These are phyloP conservation scores for Tineola bisselliella DNA, from an alignment of 2,888 invertebrate genomes.

Conservation along the genomic window DNA sequence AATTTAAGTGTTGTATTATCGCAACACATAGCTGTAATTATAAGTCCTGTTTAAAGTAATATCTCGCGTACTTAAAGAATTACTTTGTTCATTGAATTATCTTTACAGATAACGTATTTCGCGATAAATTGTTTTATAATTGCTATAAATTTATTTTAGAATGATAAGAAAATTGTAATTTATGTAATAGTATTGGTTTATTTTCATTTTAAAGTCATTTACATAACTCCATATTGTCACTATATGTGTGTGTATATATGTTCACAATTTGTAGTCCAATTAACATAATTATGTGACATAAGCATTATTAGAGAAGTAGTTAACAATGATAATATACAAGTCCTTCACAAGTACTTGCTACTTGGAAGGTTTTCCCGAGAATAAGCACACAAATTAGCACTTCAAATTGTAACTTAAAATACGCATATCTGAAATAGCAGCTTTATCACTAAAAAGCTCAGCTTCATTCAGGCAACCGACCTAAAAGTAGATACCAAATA, in stretches of 20 bases:
- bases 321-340: not conserved
- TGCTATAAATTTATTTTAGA: not conserved
- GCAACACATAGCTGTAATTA: not conserved
- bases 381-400: not conserved
- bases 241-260: not conserved
- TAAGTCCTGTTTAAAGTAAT: not conserved
- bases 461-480: no score
- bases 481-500: no score
- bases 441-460: no score
- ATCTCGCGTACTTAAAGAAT: not conserved
- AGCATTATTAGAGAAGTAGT: not conserved
- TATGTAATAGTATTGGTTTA: not conserved
- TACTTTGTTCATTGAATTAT: slow-evolving; percentile 5
- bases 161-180: not conserved
- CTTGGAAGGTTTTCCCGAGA: not conserved
- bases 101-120: not conserved
- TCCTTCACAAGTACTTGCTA: not conserved
- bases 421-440: no score
- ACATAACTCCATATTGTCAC: not conserved
- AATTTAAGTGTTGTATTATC: not conserved
- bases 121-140: slow-evolving; percentile 3
- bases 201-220: not conserved
- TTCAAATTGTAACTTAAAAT: not conserved
- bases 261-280: not conserved
- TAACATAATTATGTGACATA: not conserved